Percentiles rank a stretch among this genome's conserved stretches.
Evolutionary conservation across 2,888 invertebrate species (phyloP).

Genomic region (Podabrus alpinus): DNA sequence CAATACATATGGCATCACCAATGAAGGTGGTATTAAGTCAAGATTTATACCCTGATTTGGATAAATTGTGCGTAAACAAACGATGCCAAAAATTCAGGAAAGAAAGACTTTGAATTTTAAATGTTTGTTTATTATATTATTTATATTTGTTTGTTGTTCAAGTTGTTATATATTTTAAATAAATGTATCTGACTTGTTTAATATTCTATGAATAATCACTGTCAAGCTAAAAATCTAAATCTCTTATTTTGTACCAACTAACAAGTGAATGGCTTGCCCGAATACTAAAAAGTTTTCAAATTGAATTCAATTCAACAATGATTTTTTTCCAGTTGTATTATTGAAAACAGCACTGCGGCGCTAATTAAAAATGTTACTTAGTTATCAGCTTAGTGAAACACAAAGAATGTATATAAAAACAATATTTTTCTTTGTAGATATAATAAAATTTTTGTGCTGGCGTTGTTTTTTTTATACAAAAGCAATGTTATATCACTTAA

Average conservation of each 20-base stretch:
- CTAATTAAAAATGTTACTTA: not conserved
- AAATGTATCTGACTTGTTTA: too few species aligned
- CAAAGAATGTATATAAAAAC: not conserved
- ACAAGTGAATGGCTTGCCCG: too few species aligned
- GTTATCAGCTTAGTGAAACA: not conserved
- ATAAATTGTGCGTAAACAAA: not conserved
- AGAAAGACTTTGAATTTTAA: not conserved
- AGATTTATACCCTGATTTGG: not conserved
- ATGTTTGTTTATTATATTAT: not conserved
- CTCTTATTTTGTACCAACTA: too few species aligned
- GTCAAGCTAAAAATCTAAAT: too few species aligned
- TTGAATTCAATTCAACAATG: too few species aligned
- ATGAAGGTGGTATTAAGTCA: not conserved
- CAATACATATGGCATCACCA: not conserved
- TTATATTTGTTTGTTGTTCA: too few species aligned
- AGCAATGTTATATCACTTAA: slow-evolving; percentile 2
- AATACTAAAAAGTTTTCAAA: too few species aligned
- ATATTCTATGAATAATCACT: too few species aligned
- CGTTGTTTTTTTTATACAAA: not conserved
- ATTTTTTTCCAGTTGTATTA: too few species aligned
- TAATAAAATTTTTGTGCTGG: not conserved
- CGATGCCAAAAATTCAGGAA: not conserved
- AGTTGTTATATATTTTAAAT: too few species aligned
- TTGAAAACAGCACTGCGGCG: not conserved
- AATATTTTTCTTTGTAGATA: not conserved